Percentiles rank a stretch among this genome's conserved stretches.
Conservation (phyloP, 2,888 invertebrate genomes). For the Mayetiola destructor region DNA sequence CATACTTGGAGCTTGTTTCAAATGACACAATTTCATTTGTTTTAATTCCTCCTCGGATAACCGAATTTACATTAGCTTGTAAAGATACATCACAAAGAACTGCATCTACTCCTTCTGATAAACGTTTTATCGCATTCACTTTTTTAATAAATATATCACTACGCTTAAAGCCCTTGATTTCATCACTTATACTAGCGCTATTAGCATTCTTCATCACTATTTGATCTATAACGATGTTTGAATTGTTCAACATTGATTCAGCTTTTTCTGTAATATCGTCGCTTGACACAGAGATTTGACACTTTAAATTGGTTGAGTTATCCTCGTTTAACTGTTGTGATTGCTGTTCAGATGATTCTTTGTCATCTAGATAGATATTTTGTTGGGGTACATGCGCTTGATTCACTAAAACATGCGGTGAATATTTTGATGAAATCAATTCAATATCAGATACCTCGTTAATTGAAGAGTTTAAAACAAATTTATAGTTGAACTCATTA, state of each 20-base stretch:
- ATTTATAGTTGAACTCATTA: constrained; percentile 11
- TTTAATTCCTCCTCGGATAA: too few species aligned
- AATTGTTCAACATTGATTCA: background rate
- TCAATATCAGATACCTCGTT: constrained; percentile 6
- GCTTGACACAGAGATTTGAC: background rate
- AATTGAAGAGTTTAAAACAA: constrained; percentile 11
- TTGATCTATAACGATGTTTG: background rate
- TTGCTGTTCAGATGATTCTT: background rate
- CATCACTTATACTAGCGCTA: background rate
- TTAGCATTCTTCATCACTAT: background rate
- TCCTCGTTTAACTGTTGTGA: background rate
- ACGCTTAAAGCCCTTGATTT: background rate
- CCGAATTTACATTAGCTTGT: too few species aligned
- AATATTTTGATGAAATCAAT: background rate
- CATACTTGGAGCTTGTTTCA: too few species aligned
- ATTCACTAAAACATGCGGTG: background rate
- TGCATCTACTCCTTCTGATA: too few species aligned
- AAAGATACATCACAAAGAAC: too few species aligned
- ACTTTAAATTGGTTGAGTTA: background rate
- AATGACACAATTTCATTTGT: too few species aligned
- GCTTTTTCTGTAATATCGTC: background rate
- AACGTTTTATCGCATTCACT: too few species aligned
- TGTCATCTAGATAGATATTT: background rate
- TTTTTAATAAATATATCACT: too few species aligned
- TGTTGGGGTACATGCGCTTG: background rate